phyloP scores from a whole-genome alignment of 2,797 vertebrate genomes.

The Cottoperca gobio region DNA sequence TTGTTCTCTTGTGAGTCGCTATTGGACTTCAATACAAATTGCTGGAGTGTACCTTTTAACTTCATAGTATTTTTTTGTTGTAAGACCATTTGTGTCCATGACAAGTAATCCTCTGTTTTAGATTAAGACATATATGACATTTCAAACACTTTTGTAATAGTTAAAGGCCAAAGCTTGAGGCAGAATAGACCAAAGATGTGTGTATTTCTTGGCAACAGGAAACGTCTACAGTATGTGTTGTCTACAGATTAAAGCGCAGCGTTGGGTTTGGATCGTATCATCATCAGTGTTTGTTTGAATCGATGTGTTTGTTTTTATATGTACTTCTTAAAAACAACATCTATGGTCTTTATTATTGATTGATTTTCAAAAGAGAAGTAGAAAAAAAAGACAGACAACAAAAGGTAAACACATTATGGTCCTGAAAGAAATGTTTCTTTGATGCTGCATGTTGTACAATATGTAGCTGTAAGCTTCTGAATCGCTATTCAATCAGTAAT shows the following conservation, averaged over 20 bases:
- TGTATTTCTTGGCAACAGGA: not conserved
- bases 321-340: not conserved
- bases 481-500: not conserved
- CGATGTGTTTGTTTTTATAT: not conserved
- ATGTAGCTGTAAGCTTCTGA: not conserved
- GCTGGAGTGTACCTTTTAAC: not conserved
- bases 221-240: not conserved
- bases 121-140: not conserved
- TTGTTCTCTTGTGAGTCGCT: not conserved
- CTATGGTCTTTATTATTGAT: not conserved
- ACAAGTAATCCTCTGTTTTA: not conserved
- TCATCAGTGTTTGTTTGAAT: not conserved
- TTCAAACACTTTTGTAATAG: not conserved
- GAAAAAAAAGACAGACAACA: not conserved
- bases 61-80: not conserved
- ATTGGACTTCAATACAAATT: not conserved
- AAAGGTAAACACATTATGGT: not conserved
- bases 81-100: not conserved
- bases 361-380: slow-evolving; percentile 1
- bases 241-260: not conserved
- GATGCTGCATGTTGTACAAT: not conserved
- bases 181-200: not conserved
- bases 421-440: not conserved
- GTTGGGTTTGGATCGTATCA: not conserved
- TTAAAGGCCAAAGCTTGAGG: not conserved